Evolutionary conservation across 2,797 vertebrate genomes (phyloP).

Genomic region (Lindbergichthys nudifrons): DNA sequence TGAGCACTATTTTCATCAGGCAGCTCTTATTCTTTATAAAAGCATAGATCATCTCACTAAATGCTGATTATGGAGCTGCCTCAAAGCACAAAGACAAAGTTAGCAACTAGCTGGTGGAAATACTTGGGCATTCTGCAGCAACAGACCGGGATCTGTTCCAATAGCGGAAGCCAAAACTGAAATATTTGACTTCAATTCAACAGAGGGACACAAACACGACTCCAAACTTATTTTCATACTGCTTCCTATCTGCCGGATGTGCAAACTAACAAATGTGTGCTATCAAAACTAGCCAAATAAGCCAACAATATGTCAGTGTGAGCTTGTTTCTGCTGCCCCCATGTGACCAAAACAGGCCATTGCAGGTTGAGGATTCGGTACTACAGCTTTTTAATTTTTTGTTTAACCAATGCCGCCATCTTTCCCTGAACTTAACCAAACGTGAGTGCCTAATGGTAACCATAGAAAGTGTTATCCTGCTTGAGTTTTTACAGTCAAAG

Average conservation of each 20-base stretch:
- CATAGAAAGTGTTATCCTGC: not conserved
- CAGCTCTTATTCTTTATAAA: not conserved
- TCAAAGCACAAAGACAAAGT: not conserved
- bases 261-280: not conserved
- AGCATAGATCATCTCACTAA: not conserved
- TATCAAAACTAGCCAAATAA: not conserved
- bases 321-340: not conserved
- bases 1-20: not conserved
- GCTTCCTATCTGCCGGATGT: not conserved
- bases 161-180: slow-evolving; percentile 2
- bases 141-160: not conserved
- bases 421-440: slow-evolving; percentile 1
- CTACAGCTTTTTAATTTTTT: slow-evolving; percentile 16
- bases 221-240: not conserved
- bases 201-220: not conserved
- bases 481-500: not conserved
- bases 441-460: slow-evolving; percentile 3
- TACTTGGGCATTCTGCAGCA: not conserved
- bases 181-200: not conserved
- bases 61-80: not conserved
- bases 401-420: not conserved
- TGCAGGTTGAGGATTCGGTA: not conserved
- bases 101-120: too few relatives aligned
- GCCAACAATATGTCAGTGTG: not conserved
- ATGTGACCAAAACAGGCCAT: not conserved